These are phyloP conservation scores for Tachina fera DNA, from an alignment of 2,888 invertebrate species.

Conservation along the genomic window DNA sequence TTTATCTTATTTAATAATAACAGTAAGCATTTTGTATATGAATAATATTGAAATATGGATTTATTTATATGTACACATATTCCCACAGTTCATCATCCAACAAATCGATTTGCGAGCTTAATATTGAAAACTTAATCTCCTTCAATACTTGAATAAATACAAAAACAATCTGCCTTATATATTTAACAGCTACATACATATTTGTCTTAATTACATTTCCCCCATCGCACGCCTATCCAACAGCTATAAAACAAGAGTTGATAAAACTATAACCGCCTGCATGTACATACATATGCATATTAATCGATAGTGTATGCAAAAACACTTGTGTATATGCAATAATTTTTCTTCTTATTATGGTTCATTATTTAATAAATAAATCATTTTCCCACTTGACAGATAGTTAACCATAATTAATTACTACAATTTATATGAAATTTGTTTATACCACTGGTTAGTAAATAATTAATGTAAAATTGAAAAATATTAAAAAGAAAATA, in stretches of 20 bases:
- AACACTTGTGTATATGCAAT: not conserved
- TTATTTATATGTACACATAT: too few relatives aligned
- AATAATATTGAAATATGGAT: too few relatives aligned
- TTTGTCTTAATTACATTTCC: conserved; percentile 13
- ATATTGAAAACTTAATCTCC: not conserved
- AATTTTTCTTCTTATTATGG: conserved; percentile 60
- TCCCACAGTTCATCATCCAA: not conserved
- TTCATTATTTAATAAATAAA: conserved; percentile 71
- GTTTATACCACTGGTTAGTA: conserved; percentile 67
- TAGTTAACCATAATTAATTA: conserved; percentile 79
- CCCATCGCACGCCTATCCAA: not conserved
- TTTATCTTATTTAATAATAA: too few relatives aligned
- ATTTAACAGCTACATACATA: conserved; percentile 23
- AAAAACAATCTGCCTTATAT: conserved; percentile 15
- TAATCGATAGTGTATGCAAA: not conserved
- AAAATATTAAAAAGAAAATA: conserved; percentile 35
- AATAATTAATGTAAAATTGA: conserved; percentile 70
- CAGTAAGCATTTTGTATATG: too few relatives aligned
- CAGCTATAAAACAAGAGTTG: not conserved
- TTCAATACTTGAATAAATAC: not conserved
- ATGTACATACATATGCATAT: not conserved
- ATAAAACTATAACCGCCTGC: conserved; percentile 3
- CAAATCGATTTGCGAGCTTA: not conserved
- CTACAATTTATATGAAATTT: conserved; percentile 69
- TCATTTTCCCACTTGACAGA: conserved; percentile 74